These are phyloP conservation scores for Stenchaetothrips biformis DNA, from an alignment of 2,888 invertebrate species.

Conservation along the genomic window DNA sequence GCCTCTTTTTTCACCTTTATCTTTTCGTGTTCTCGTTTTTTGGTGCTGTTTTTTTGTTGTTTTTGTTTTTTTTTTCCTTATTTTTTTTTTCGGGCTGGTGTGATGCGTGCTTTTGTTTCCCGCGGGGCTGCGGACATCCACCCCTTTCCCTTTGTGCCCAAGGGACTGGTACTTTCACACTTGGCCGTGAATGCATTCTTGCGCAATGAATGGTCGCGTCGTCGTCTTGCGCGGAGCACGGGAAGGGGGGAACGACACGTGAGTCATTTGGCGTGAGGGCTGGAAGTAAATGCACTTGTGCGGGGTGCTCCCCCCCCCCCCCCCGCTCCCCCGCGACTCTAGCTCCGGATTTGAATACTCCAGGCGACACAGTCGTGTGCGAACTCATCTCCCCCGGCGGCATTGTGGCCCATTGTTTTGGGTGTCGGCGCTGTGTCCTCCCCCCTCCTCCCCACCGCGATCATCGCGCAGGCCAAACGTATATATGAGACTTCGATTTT, in stretches of 20 bases:
- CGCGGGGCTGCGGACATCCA: neutral
- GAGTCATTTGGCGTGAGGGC: neutral
- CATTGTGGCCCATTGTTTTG: neutral
- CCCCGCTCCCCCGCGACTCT: neutral
- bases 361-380: neutral
- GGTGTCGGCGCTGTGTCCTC: neutral
- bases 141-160: neutral
- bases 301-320: neutral
- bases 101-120: neutral
- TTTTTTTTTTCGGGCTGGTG: neutral
- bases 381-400: neutral
- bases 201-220: neutral
- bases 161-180: neutral
- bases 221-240: neutral
- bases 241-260: neutral
- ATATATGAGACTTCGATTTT: too few species aligned
- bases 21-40: neutral
- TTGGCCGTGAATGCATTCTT: constrained; percentile 1
- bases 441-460: too few species aligned
- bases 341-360: neutral
- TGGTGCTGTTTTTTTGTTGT: neutral
- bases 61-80: neutral
- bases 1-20: neutral
- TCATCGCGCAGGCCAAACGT: too few species aligned
- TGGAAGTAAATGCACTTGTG: neutral